Percentiles rank a stretch among this genome's conserved stretches.
Evolutionary conservation across 2,888 invertebrate genomes (phyloP).

Genomic region (Scelioninae gen. 1): DNA sequence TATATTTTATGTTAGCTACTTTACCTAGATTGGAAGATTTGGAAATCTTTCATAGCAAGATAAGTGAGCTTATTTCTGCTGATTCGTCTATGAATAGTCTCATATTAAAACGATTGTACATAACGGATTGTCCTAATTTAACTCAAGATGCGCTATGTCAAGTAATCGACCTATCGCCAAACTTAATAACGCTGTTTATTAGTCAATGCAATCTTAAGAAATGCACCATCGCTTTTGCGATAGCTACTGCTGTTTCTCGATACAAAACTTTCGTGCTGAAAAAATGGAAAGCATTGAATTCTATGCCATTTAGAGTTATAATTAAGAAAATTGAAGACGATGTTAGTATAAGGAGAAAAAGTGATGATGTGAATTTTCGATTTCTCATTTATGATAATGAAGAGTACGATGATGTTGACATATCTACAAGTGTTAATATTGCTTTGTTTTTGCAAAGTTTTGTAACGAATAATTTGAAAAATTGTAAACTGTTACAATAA

Average conservation of each 20-base stretch:
- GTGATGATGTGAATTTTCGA: slow-evolving; percentile 21
- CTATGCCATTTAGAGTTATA: slow-evolving; percentile 47
- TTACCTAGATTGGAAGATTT: slow-evolving; percentile 54
- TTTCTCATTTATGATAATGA: slow-evolving; percentile 63
- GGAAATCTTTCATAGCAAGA: slow-evolving; percentile 61
- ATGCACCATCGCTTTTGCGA: slow-evolving; percentile 41
- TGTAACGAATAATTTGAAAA: slow-evolving; percentile 30
- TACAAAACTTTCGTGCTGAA: slow-evolving; percentile 52
- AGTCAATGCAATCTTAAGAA: slow-evolving; percentile 48
- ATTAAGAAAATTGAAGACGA: slow-evolving; percentile 7
- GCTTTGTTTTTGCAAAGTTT: slow-evolving; percentile 49
- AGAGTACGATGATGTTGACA: slow-evolving; percentile 33
- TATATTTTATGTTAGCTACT: slow-evolving; percentile 20
- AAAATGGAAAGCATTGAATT: slow-evolving; percentile 55
- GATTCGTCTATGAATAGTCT: slow-evolving; percentile 3
- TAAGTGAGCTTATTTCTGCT: slow-evolving; percentile 35
- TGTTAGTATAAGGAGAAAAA: background rate
- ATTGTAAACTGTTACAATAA: slow-evolving; percentile 55
- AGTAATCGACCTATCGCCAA: slow-evolving; percentile 47
- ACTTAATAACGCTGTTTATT: slow-evolving; percentile 52
- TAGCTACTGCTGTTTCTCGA: slow-evolving; percentile 35
- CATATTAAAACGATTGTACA: slow-evolving; percentile 56
- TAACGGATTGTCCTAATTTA: slow-evolving; percentile 64
- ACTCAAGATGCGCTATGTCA: slow-evolving; percentile 49
- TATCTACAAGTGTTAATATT: slow-evolving; percentile 39